phyloP scores from a whole-genome alignment of 2,888 invertebrate genomes.

The Drosophila anomalata region DNA sequence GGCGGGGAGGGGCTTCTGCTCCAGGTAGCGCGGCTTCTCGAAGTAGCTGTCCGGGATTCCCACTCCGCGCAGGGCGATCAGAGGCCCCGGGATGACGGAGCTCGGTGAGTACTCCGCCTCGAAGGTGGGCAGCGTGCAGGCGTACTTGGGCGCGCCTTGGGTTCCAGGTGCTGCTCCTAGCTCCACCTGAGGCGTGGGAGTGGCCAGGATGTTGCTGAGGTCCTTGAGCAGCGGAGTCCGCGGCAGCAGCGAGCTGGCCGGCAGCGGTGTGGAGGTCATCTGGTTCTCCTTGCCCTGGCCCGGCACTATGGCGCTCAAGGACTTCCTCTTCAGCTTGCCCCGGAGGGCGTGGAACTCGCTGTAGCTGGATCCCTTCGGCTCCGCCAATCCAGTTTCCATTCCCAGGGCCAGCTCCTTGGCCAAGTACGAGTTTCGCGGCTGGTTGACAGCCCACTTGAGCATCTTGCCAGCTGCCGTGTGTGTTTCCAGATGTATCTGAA shows the following conservation, averaged over 20 bases:
- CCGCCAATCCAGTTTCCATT: constrained; percentile 3
- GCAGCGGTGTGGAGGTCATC: constrained; percentile 79
- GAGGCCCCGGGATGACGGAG: constrained; percentile 77
- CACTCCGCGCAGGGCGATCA: constrained; percentile 82
- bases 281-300: constrained; percentile 79
- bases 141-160: constrained; percentile 59
- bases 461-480: constrained; percentile 62
- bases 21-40: constrained; percentile 83
- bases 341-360: constrained; percentile 42
- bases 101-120: constrained; percentile 84
- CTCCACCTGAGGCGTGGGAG: constrained; percentile 23
- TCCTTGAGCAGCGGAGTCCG: constrained; percentile 67
- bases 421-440: constrained; percentile 73
- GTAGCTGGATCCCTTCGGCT: constrained; percentile 32
- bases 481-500: constrained; percentile 26
- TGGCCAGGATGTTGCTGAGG: constrained; percentile 77
- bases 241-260: constrained; percentile 32
- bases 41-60: constrained; percentile 83
- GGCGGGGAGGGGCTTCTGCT: constrained; percentile 37
- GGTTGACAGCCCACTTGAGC: constrained; percentile 82
- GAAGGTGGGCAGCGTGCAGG: constrained; percentile 81
- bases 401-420: constrained; percentile 45
- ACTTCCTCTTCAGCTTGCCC: constrained; percentile 45
- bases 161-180: not conserved
- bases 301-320: constrained; percentile 23